Percentiles rank a stretch among this genome's conserved stretches.
These are phyloP conservation scores for Centroberyx gerrardi DNA, from an alignment of 2,797 vertebrate species.

Conservation along the genomic window DNA sequence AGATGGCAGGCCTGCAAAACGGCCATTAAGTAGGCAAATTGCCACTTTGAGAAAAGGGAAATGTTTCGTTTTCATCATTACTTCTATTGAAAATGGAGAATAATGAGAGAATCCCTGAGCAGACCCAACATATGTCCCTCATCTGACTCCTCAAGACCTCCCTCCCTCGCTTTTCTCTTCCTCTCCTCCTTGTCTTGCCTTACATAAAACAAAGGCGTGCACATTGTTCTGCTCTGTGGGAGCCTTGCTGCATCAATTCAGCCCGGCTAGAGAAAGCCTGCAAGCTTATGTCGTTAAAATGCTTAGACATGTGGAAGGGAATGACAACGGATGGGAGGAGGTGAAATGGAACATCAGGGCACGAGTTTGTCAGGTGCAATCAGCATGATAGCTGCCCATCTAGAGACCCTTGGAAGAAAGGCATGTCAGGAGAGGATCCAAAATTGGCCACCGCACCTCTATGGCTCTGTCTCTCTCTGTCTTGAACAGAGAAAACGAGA, in stretches of 20 bases:
- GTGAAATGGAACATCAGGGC: constrained; percentile 71
- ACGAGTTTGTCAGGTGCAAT: constrained; percentile 81
- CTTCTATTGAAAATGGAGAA: constrained; percentile 73
- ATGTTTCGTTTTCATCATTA: constrained; percentile 71
- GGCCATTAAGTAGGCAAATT: constrained; percentile 77
- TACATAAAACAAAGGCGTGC: constrained; percentile 22
- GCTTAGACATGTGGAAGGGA: constrained; percentile 92
- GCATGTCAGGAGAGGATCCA: constrained; percentile 37
- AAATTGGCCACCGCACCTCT: constrained; percentile 27
- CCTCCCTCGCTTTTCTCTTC: constrained; percentile 34
- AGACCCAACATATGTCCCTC: constrained; percentile 47
- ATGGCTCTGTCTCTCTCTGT: constrained; percentile 3
- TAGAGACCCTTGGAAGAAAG: constrained; percentile 42
- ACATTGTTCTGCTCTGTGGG: constrained; percentile 70
- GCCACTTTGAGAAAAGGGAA: constrained; percentile 74
- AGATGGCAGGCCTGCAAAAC: constrained; percentile 55
- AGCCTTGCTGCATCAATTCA: constrained; percentile 73
- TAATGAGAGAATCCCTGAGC: constrained; percentile 63
- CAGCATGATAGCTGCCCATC: constrained; percentile 71
- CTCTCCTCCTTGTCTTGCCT: constrained; percentile 53
- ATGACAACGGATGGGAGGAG: constrained; percentile 86
- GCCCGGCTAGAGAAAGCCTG: constrained; percentile 75
- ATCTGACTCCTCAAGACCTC: constrained; percentile 39
- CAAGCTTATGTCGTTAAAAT: constrained; percentile 92
- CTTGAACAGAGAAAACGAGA: constrained; percentile 1